Evolutionary conservation across 2,888 invertebrate species (phyloP).

Genomic region (Helobdella robusta): DNA sequence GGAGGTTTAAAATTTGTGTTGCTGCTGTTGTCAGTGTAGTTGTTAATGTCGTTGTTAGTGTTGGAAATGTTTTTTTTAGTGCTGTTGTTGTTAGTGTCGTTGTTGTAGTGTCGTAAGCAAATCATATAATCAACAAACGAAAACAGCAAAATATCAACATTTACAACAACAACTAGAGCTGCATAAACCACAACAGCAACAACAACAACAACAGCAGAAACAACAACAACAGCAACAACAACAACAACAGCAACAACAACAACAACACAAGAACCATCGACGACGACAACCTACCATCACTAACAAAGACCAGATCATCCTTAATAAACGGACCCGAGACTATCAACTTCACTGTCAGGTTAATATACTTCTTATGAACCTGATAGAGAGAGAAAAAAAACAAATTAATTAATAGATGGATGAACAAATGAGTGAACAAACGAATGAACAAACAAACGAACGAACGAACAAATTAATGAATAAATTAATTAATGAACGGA

Average conservation of each 20-base stretch:
- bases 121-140: neutral
- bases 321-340: conserved; percentile 57
- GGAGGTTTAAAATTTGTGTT: neutral
- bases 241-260: too few relatives aligned
- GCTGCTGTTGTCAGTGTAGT: neutral
- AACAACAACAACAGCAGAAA: too few relatives aligned
- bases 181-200: too few relatives aligned
- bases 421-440: too few relatives aligned
- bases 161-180: neutral
- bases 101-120: neutral
- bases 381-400: too few relatives aligned
- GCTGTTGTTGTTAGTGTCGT: too few relatives aligned
- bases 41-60: neutral
- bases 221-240: too few relatives aligned
- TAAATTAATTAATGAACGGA: too few relatives aligned
- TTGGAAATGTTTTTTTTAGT: neutral
- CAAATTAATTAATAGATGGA: too few relatives aligned
- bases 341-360: conserved; percentile 78
- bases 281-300: conserved; percentile 65
- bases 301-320: conserved; percentile 73
- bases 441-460: too few relatives aligned
- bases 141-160: neutral
- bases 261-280: too few relatives aligned
- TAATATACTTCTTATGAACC: conserved; percentile 67
- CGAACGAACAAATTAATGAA: too few relatives aligned